phyloP scores from a whole-genome alignment of 2,888 invertebrate species.

The Cheilosia urbana region DNA sequence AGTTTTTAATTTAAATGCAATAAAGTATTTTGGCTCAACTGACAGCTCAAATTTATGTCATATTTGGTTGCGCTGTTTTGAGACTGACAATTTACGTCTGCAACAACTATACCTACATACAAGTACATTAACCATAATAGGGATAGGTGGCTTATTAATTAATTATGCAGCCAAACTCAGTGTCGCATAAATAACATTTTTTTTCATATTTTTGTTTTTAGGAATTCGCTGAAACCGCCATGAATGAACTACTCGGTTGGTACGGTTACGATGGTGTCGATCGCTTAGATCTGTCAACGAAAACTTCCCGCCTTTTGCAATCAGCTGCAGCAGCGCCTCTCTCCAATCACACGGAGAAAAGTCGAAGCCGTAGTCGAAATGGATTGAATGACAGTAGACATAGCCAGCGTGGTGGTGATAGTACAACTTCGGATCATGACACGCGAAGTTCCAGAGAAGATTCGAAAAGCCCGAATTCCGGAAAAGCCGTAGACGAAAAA shows the following conservation, averaged over 20 bases:
- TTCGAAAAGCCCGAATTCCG: constrained; percentile 83
- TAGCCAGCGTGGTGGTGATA: constrained; percentile 77
- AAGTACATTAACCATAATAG: not conserved
- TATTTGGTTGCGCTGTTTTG: constrained; percentile 13
- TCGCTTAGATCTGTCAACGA: constrained; percentile 84
- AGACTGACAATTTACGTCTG: constrained; percentile 4
- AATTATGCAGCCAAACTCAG: too few species aligned
- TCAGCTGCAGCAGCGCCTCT: constrained; percentile 74
- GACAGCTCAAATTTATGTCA: constrained; percentile 49
- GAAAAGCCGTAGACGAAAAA: constrained; percentile 81
- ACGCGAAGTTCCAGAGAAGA: constrained; percentile 83
- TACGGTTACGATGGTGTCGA: constrained; percentile 93
- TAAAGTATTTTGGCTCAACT: constrained; percentile 54
- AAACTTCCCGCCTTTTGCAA: constrained; percentile 81
- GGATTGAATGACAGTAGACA: constrained; percentile 68
- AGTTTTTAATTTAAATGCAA: constrained; percentile 39
- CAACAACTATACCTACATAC: too few species aligned
- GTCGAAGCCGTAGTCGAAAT: constrained; percentile 69
- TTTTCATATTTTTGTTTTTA: constrained; percentile 83
- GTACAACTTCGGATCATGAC: constrained; percentile 83
- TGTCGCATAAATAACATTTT: too few species aligned
- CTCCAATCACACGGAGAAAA: constrained; percentile 57
- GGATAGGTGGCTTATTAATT: not conserved
- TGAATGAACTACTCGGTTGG: constrained; percentile 96
- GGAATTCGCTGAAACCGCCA: constrained; percentile 96